Base-by-base conservation (phyloP, 1,140 invertebrate genomes). In the Neelides sp. region DNA sequence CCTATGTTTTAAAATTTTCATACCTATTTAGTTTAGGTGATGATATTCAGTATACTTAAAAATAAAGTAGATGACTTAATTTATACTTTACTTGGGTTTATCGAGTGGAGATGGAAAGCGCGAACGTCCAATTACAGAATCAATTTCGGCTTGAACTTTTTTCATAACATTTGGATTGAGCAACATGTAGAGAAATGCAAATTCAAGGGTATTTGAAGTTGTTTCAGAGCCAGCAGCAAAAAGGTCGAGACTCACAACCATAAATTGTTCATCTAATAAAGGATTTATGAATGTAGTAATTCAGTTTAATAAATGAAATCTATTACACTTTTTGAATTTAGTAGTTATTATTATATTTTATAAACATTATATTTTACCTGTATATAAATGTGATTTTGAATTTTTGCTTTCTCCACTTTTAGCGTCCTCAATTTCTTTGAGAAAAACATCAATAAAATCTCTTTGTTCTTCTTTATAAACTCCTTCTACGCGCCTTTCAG, bases 211-310 rank as follows among this genome's bases (percentile, higher is more conserved):
- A 61, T 85, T 85, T 22, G 75, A 78, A 0, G 83, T 85, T 0
- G 84, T 88, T 66, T 88, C 83, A 0, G 83, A 81, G 1, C 83
- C 84, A 23, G 82, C 83, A 67, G 85, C 78, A n/a, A 48, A 37
- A 7, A 48, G 17, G 22, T 48, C 30, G n/a, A 46, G 13, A 32
- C 12, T 10, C 3, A 30, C 44, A 30, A 46, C 20, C 28, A 39
- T 46, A 35, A 46, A 46, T 32, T 46, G 23, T 15, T 46, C 44
- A 46, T 46, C 44, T 39, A n/a, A n/a, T n/a, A n/a, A n/a, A n/a
- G n/a, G n/a, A n/a, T n/a, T n/a, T n/a, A n/a, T n/a, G n/a, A n/a
- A n/a, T n/a, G n/a, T n/a, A n/a, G n/a, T n/a, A n/a, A n/a, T n/a
- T n/a, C n/a, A n/a, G n/a, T n/a, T n/a, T n/a, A n/a, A n/a, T n/a